A percentile compares a stretch with the other conserved stretches of the same genome.
Evolutionary conservation across 2,888 invertebrate species (phyloP).

Genomic region (Graphium colonna): DNA sequence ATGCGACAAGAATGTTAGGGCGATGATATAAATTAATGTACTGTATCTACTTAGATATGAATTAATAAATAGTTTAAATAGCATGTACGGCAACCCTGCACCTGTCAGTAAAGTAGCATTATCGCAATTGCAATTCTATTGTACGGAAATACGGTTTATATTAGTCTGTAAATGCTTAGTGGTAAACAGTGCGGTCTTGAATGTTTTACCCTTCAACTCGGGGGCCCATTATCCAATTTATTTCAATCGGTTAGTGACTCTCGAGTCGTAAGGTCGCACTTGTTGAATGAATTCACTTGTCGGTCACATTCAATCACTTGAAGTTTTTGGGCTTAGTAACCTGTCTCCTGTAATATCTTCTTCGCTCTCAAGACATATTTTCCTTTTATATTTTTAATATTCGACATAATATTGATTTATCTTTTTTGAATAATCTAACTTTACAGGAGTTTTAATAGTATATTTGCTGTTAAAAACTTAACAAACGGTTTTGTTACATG

Average conservation of each 20-base stretch:
- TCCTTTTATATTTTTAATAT: too few relatives aligned
- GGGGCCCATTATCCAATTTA: constrained; percentile 55
- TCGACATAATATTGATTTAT: too few relatives aligned
- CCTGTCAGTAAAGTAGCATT: not conserved
- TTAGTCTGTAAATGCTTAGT: not conserved
- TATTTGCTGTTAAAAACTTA: too few relatives aligned
- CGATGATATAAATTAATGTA: too few relatives aligned
- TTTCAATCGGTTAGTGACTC: constrained; percentile 57
- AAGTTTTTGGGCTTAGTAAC: too few relatives aligned
- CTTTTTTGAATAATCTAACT: too few relatives aligned
- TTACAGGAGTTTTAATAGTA: too few relatives aligned
- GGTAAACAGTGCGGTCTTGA: constrained; percentile 8
- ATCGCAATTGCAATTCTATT: not conserved
- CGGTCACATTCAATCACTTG: too few relatives aligned
- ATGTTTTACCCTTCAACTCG: constrained; percentile 30
- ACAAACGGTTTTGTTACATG: too few relatives aligned
- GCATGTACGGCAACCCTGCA: constrained; percentile 4
- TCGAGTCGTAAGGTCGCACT: constrained; percentile 40
- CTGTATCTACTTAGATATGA: not conserved
- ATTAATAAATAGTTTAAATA: not conserved
- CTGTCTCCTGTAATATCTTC: too few relatives aligned
- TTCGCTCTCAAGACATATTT: too few relatives aligned
- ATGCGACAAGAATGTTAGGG: too few relatives aligned
- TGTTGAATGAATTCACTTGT: constrained; percentile 34
- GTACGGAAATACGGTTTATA: not conserved